Conservation (phyloP, 1,140 invertebrate species). For the Aricia agestis region DNA sequence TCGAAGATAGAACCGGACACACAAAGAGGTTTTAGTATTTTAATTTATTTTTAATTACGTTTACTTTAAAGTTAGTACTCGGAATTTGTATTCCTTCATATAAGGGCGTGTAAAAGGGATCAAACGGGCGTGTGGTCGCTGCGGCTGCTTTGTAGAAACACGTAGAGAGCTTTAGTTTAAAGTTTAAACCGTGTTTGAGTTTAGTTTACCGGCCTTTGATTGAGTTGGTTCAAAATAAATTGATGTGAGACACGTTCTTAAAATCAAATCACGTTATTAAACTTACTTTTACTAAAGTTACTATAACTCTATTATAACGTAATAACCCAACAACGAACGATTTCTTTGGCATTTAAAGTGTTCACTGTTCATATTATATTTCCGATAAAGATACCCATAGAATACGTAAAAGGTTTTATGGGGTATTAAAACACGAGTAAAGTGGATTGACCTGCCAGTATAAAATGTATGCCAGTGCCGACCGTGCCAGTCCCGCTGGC, state of each 20-base stretch:
- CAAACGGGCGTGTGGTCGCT: not conserved
- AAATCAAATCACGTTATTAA: too few relatives aligned
- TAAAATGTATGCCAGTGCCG: conserved; percentile 10
- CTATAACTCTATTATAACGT: too few relatives aligned
- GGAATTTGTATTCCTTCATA: too few relatives aligned
- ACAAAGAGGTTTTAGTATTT: too few relatives aligned
- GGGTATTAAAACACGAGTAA: not conserved
- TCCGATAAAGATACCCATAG: not conserved
- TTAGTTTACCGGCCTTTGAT: not conserved
- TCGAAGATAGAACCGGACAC: too few relatives aligned
- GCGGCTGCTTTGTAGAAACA: not conserved
- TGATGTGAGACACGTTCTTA: too few relatives aligned
- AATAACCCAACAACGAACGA: too few relatives aligned
- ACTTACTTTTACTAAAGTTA: too few relatives aligned
- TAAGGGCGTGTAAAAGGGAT: not conserved
- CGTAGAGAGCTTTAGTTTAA: not conserved
- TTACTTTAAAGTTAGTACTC: too few relatives aligned
- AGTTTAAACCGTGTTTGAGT: not conserved
- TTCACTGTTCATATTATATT: not conserved
- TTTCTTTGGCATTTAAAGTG: not conserved
- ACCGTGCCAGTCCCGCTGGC: conserved; percentile 26
- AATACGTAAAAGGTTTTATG: not conserved
- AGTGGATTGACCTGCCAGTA: not conserved
- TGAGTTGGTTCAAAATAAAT: too few relatives aligned
- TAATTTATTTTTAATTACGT: too few relatives aligned